phyloP scores from a whole-genome alignment of 2,888 invertebrate species.

The Pycnomerus fuliginosus region DNA sequence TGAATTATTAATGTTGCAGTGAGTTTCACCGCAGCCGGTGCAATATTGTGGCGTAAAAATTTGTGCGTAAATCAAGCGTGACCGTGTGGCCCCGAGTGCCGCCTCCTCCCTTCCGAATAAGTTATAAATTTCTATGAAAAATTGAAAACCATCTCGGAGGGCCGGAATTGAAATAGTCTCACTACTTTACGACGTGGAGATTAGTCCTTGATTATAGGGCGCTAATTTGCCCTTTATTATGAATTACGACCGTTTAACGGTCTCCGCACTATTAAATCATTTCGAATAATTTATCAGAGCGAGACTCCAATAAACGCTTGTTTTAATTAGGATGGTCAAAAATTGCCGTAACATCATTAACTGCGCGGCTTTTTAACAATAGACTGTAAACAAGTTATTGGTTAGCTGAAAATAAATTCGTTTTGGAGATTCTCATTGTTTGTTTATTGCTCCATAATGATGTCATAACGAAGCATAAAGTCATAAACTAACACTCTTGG shows the following conservation, averaged over 20 bases:
- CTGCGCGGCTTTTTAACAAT: slow-evolving; percentile 9
- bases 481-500: slow-evolving; percentile 18
- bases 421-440: slow-evolving; percentile 27
- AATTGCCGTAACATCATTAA: slow-evolving; percentile 2
- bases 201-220: slow-evolving; percentile 47
- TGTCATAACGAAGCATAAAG: slow-evolving; percentile 34
- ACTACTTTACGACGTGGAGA: slow-evolving; percentile 52
- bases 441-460: slow-evolving; percentile 34
- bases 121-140: slow-evolving; percentile 51
- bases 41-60: slow-evolving; percentile 19
- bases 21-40: slow-evolving; percentile 11
- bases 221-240: slow-evolving; percentile 39
- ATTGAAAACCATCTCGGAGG: slow-evolving; percentile 41
- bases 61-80: slow-evolving; percentile 36
- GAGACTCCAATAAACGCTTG: neutral
- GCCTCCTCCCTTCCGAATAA: slow-evolving; percentile 47
- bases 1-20: too few relatives aligned
- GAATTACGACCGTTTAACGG: slow-evolving; percentile 17
- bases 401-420: slow-evolving; percentile 24
- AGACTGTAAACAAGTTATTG: slow-evolving; percentile 26
- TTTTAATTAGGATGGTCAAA: neutral
- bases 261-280: slow-evolving; percentile 4
- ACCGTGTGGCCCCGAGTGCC: slow-evolving; percentile 40
- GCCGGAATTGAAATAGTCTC: slow-evolving; percentile 49
- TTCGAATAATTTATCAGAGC: slow-evolving; percentile 3